Evolutionary conservation across 2,113 vertebrate genomes (phyloP).

Genomic region (Charadrius vociferus): DNA sequence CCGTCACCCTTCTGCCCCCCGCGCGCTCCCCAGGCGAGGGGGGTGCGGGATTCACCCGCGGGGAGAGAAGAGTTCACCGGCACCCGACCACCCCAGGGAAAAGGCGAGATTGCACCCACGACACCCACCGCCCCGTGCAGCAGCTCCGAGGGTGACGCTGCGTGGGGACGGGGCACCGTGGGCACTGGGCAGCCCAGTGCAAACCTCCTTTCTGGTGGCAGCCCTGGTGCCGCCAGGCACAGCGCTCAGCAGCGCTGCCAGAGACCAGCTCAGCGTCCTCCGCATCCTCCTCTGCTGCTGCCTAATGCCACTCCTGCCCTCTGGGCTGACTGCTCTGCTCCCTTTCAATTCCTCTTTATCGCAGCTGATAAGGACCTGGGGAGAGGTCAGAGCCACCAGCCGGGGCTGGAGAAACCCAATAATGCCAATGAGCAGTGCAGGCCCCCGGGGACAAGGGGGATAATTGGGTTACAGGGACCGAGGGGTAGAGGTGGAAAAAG

Average conservation of each 20-base stretch:
- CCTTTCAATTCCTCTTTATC: not conserved
- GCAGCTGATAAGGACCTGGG: slow-evolving; percentile 11
- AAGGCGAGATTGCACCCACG: not conserved
- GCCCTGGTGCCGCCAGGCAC: fast-evolving
- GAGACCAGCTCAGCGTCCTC: not conserved
- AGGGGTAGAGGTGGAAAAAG: not conserved
- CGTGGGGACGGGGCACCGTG: not conserved
- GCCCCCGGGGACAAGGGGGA: not conserved
- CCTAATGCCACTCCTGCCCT: slow-evolving; percentile 4
- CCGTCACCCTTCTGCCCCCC: not conserved
- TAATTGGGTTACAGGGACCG: not conserved
- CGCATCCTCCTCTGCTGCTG: not conserved
- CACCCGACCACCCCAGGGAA: fast-evolving
- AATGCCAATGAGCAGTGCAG: not conserved
- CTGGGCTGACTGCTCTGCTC: slow-evolving; percentile 7
- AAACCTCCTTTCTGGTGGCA: not conserved
- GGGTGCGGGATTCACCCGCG: not conserved
- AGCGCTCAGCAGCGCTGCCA: fast-evolving
- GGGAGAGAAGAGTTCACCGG: fast-evolving
- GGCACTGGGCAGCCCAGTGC: not conserved
- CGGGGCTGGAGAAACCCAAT: slow-evolving; percentile 13
- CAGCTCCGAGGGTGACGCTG: not conserved
- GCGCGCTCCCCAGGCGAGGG: not conserved
- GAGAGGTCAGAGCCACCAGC: not conserved
- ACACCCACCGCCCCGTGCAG: not conserved